Evolutionary conservation across 2,888 invertebrate species (phyloP), one percentile per base, ranked within the genome.

Genomic region (Trilocha varians): DNA sequence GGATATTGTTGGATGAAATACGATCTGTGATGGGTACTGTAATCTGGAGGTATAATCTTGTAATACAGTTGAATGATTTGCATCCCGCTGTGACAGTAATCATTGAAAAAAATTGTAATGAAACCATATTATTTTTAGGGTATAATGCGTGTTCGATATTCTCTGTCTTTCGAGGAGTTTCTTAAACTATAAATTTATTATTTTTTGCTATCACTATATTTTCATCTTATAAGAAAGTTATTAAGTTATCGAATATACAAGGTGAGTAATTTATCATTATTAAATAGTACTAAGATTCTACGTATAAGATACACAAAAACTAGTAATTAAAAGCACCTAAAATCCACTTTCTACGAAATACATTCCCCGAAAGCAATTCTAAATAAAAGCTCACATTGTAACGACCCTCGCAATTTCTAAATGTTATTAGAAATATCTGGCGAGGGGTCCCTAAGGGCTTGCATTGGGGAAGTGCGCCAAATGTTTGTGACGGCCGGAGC

Each of bases 401-500:
- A 25, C 25, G 25, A 25, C 25, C 25, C 25, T 25, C 25, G 11
- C 25, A 25, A 25, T 9, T 25, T 25, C 25, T 25, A 25, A 25
- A 25, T 25, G 25, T 25, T 25, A 25, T 25, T 25, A 25, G 25
- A 5, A 25, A 25, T 25, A 25, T 5, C 5, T 25, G 8, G 25
- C 3, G 1, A 25, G 25, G 25, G 25, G 25, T 25, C 25, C 5
- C 25, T 3, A 5, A 25, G 25, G 25, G 25, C 8, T 11, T 25
- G 40, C 39, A 35, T 13, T 5, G 49, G 77, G 72, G 72, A 75
- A 71, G 59, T 61, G 53, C 68, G 72, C 77, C 78, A 77, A 80
- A 77, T 78, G 79, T 74, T 76, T 59, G 65, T 70, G 75, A 77
- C 70, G 62, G 56, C 64, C 61, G 57, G 41, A 16, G 37, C 37